Evolutionary conservation across 35 echinoderm and acorn worm species (phyloP), one percentile per base, ranked within the genome.

Genomic region (Apostichopus japonicus): DNA sequence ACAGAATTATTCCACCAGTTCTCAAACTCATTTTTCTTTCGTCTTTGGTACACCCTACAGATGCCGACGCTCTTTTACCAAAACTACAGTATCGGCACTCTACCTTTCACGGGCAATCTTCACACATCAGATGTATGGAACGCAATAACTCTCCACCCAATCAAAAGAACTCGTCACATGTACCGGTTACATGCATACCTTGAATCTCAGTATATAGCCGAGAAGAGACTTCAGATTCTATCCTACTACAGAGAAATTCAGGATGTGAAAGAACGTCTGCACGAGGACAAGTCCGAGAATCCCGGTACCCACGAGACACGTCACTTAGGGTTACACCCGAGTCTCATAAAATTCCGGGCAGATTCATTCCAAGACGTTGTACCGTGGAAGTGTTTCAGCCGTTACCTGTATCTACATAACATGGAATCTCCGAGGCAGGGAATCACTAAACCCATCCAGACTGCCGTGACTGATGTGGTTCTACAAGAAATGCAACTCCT

Each of bases 31-130:
- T 44, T 15, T 67, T 83, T 86, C 14, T 92, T 78, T 92, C 71
- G 33, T 1, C 33, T 44, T 27, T 75, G 33, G 33, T 44, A 44
- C 33, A 44, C 33, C 23, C 79, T 86, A 55, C 91, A 98, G 97
- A 98, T 98, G 97, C 97, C 96, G 80, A 91, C 93, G 65, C 65
- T 98, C 21, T 98, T 98, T 90, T 98, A 98, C 87, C 94, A 98
- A 78, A 98, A 98, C 76, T 98, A 98, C 67, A 96, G 93, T 44
- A 75, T 70, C 19, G 90, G 75, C 6, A 92, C 96, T 86, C 90
- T 80, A 10, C 92, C 95, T 24, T 98, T 93, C 93, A 98, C 95
- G 10, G 97, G 97, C 27, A 96, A 96, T 63, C 86, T 98, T 27
- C 90, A 96, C 55, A 86, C 76, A 70, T 63, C 95, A 14, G 97